Percentiles rank a stretch among this genome's conserved stretches.
Evolutionary conservation across 2,113 vertebrate genomes (phyloP).

Genomic region (Dryoscopus gambensis): DNA sequence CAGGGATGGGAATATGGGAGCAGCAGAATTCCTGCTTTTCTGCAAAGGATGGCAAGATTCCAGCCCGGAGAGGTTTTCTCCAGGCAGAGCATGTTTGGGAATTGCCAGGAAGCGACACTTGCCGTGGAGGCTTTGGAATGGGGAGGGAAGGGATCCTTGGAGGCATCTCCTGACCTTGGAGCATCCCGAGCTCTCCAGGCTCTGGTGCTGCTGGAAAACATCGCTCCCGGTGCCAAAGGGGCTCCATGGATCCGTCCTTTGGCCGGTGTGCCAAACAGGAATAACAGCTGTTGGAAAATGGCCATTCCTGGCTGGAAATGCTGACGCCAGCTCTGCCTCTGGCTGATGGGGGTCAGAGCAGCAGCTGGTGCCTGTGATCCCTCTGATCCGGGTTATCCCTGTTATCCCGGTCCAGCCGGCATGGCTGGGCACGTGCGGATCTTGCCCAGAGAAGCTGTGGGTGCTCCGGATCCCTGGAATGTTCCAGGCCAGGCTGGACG

Average conservation of each 20-base stretch:
- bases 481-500: neutral
- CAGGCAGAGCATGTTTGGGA: neutral
- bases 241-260: neutral
- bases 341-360: neutral
- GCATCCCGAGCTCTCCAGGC: neutral
- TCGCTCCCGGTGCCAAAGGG: neutral
- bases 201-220: neutral
- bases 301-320: neutral
- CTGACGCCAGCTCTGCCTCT: neutral
- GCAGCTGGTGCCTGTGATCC: neutral
- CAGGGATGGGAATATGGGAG: neutral
- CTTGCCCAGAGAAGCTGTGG: too few relatives aligned
- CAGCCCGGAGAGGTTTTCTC: neutral
- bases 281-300: neutral
- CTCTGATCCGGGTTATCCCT: neutral
- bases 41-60: neutral
- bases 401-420: neutral
- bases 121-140: neutral
- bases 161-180: neutral
- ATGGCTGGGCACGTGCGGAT: neutral
- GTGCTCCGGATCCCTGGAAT: neutral
- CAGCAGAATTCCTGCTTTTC: neutral
- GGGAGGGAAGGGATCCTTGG: neutral
- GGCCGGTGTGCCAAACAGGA: neutral
- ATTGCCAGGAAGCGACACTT: neutral